A percentile compares a stretch with the other conserved stretches of the same genome.
Evolutionary conservation across 2,113 vertebrate species (phyloP).

Genomic region (Amblyornis subalaris): DNA sequence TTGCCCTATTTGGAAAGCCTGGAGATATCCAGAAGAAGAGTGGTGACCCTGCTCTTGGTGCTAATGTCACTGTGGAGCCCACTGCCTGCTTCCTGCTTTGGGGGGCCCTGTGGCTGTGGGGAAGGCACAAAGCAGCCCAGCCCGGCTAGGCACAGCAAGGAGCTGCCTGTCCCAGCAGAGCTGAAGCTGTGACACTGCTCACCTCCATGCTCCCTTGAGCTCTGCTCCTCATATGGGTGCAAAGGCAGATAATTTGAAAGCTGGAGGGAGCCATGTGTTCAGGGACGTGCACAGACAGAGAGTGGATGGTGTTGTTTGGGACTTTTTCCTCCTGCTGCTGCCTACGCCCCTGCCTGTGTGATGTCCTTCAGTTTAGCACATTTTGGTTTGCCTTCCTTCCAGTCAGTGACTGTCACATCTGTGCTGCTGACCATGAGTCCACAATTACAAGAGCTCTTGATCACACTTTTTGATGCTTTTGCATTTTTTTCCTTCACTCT

Average conservation of each 20-base stretch:
- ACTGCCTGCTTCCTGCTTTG: neutral
- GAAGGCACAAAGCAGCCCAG: neutral
- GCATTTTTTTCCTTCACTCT: neutral
- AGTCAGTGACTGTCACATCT: neutral
- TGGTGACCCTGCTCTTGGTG: neutral
- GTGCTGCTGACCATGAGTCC: neutral
- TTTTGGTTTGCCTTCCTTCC: neutral
- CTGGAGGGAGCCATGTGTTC: rapidly evolving
- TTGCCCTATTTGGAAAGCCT: neutral
- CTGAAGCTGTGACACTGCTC: neutral
- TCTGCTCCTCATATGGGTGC: rapidly evolving
- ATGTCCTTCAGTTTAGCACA: neutral
- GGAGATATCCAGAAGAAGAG: neutral
- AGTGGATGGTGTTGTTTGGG: neutral
- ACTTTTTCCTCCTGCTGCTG: neutral
- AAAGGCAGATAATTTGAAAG: neutral
- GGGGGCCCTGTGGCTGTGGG: neutral
- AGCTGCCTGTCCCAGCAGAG: neutral
- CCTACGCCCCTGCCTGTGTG: rapidly evolving
- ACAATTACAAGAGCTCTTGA: neutral
- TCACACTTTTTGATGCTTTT: neutral
- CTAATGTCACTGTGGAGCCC: rapidly evolving
- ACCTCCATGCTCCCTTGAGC: rapidly evolving
- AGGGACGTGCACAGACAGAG: rapidly evolving
- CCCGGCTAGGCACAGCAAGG: neutral